Base-by-base conservation (phyloP, 2,113 vertebrate species). In the Cichladusa arquata region DNA sequence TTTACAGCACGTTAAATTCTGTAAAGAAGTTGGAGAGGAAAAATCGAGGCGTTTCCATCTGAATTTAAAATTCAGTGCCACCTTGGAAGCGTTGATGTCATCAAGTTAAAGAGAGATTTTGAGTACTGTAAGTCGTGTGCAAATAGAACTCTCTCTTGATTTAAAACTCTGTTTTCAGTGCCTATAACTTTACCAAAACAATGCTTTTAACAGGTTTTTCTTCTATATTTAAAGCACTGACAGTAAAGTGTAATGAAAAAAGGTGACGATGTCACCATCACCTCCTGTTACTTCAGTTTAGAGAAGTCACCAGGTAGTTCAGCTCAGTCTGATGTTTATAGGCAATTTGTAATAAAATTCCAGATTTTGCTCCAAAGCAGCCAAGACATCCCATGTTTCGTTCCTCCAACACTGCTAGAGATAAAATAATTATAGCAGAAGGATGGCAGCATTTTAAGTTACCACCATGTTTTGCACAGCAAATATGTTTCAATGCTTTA, bases 381-480 rank as follows among this genome's bases (percentile, higher is more conserved):
- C 19, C 22, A 69, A 80, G 50, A 57, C 90, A 65, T 69, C 36
- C 26, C 5, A 9, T 1, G 1, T 77, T 88, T 64, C 0, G 0
- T 85, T 87, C 17, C 44, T 88, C 16, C 34, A 81, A 11, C 45
- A 11, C 60, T 86, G 64, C n/a, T 78, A 47, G 76, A 90, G 58
- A 42, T 83, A 47, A 89, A 83, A 58, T 70, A 93, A 77, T 82
- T 80, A 23, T 11, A 62, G 24, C 34, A 66, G 51, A 83, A 94
- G 47, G 67, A 66, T 51, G 29, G 60, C 44, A 86, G 26, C 38
- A 47, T 94, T 93, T 93, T 86, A 90, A 96, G 88, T 83, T 88
- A n/a, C 47, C 56, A 65, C 38, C 20, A 28, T 26, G 20, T 66
- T 93, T 90, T 86, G 44, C 72, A 71, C 76, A 83, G 51, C 64